Evolutionary conservation across 92 coral and sea anemone genomes (phyloP).

Genomic region (Zoanthus sansibaricus): DNA sequence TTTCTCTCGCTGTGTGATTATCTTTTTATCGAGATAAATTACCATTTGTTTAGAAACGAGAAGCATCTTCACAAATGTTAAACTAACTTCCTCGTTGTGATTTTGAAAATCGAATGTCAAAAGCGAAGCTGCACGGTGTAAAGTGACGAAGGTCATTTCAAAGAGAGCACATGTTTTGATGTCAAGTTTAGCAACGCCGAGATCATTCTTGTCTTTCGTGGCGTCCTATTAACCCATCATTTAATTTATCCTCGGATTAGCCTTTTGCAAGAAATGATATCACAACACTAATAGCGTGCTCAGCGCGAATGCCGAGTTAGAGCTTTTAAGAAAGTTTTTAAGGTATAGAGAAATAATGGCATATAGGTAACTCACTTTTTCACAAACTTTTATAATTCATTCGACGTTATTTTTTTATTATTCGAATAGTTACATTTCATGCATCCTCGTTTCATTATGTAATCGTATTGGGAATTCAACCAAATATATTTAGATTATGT

Average conservation of each 20-base stretch:
- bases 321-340: background rate
- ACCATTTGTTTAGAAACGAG: conserved; percentile 1
- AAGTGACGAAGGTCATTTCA: conserved; percentile 11
- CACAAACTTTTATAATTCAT: background rate
- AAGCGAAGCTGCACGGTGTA: background rate
- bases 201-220: conserved; percentile 26
- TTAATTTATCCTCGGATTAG: conserved; percentile 39
- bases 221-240: conserved; percentile 18
- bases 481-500: conserved; percentile 2
- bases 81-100: conserved; percentile 7
- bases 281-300: conserved; percentile 15
- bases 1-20: conserved; percentile 13
- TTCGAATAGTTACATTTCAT: background rate
- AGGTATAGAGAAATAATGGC: background rate
- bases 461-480: conserved; percentile 1
- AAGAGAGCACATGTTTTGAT: conserved; percentile 40
- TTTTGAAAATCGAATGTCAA: too few species aligned
- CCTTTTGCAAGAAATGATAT: conserved; percentile 1
- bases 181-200: background rate
- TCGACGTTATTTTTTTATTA: background rate
- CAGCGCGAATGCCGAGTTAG: background rate
- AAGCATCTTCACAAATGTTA: background rate
- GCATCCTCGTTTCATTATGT: conserved; percentile 18
- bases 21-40: background rate
- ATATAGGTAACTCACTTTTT: background rate